Base-by-base conservation (phyloP, 2,888 invertebrate species). In the Sinotaia quadrata region DNA sequence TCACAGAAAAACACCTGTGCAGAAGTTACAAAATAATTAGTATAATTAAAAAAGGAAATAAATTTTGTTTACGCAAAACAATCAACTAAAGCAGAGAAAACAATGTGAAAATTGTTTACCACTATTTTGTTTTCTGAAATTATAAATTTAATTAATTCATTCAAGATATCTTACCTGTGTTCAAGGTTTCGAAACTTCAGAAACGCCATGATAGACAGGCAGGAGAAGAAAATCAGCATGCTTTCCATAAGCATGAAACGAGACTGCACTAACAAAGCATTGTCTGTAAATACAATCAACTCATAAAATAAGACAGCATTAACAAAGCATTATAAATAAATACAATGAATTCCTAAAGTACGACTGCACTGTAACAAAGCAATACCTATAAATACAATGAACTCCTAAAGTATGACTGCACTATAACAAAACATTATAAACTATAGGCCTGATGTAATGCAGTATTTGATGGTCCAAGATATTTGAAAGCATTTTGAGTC, bases 241-340 rank as follows among this genome's bases (percentile, higher is more conserved):
- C 95, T 94, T 89, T 98, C 97, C 93, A 97, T 93, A 61, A 98
- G 90, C 87, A 97, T 93, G 86, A 97, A 97, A 78, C 97, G 92
- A 49, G 96, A 96, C 89, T 98, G 97, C 0, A 95, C 95, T 77
- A 97, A 89, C 72, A 97, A 89, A 51, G 96, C 94, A 89, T 97
- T 97, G 87, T 98, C 95, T 93, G 90, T 67, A 89, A 87, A 56
- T 58, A 57, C 67, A 57, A 68, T n/a, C n/a, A n/a, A n/a, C n/a
- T n/a, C 87, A 97, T 93, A 86, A 97, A 97, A 78, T 97, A 92
- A 49, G 96, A 96, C 89, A 98, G 97, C 0, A 95, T 95, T 77
- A 97, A 89, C 72, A 97, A 89, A 51, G n/a, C n/a, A n/a, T n/a
- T n/a, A n/a, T n/a, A n/a, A n/a, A n/a, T n/a, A n/a, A n/a, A n/a